These are phyloP conservation scores for Netelia virgata DNA, from an alignment of 2,888 invertebrate genomes.

Conservation along the genomic window DNA sequence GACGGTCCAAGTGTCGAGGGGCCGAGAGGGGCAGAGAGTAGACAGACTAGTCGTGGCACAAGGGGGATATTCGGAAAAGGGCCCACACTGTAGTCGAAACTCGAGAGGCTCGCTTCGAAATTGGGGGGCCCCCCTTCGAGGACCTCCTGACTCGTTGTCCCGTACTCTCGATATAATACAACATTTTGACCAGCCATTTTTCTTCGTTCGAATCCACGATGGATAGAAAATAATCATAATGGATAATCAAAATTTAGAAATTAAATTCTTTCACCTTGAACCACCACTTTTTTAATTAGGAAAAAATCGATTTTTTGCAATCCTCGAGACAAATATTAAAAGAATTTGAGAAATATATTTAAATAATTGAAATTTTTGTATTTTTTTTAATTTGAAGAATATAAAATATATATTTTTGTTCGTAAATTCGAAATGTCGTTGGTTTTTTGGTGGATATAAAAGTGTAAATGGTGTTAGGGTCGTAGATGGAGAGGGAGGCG, in stretches of 20 bases:
- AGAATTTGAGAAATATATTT: background rate
- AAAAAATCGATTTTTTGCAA: background rate
- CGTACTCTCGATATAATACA: no score
- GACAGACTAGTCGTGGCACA: conserved; percentile 30
- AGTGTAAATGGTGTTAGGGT: background rate
- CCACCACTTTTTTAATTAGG: no score
- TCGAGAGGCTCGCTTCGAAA: background rate
- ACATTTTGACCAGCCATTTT: background rate
- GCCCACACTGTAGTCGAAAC: conserved; percentile 38
- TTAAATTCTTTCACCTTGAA: no score
- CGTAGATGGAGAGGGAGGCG: no score
- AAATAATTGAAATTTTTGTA: background rate
- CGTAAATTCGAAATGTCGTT: background rate
- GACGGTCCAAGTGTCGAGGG: conserved; percentile 70
- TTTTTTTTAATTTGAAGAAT: background rate
- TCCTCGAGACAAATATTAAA: background rate
- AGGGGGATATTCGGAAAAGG: conserved; percentile 40
- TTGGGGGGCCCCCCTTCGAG: background rate
- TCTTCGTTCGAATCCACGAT: no score
- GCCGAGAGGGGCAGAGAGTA: conserved; percentile 36
- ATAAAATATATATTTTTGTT: background rate
- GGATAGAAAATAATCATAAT: no score
- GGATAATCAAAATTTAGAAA: no score
- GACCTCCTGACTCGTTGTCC: conserved; percentile 1
- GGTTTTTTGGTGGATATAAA: background rate